phyloP scores from a whole-genome alignment of 2,113 vertebrate genomes.

The Orientallactaga bullata region DNA sequence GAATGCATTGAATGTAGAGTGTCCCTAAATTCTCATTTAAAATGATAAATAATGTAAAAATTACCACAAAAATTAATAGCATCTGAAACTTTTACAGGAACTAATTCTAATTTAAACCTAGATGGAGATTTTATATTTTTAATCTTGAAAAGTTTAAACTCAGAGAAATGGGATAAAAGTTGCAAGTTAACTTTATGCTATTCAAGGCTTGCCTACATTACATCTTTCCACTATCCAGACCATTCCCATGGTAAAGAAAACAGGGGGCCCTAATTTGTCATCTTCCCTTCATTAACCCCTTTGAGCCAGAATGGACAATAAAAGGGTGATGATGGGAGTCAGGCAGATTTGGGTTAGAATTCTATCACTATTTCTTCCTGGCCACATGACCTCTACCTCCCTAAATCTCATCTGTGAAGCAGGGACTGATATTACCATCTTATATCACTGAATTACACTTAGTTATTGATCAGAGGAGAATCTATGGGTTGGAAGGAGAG shows the following conservation, averaged over 20 bases:
- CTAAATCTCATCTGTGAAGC: conserved; percentile 69
- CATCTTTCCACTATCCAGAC: not conserved
- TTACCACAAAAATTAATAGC: conserved; percentile 44
- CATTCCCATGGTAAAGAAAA: not conserved
- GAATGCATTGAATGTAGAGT: not conserved
- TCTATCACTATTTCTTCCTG: not conserved
- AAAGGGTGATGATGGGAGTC: not conserved
- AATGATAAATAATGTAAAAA: conserved; percentile 7
- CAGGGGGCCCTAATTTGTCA: not conserved
- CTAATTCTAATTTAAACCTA: conserved; percentile 37
- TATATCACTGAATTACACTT: conserved; percentile 52
- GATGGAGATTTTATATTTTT: conserved; percentile 34
- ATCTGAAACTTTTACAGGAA: conserved; percentile 23
- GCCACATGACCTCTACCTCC: conserved; percentile 26
- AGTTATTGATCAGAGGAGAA: conserved; percentile 63
- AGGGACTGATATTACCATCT: conserved; percentile 48
- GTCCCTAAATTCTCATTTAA: not conserved
- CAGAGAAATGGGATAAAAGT: not conserved
- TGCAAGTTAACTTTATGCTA: not conserved
- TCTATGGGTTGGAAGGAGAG: conserved; percentile 38
- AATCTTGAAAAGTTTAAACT: conserved; percentile 26
- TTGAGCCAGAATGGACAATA: not conserved
- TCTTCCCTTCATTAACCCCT: not conserved
- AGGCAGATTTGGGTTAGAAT: not conserved
- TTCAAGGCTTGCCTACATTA: not conserved